phyloP scores from a whole-genome alignment of 2,113 vertebrate genomes.

The Apaloderma vittatum region DNA sequence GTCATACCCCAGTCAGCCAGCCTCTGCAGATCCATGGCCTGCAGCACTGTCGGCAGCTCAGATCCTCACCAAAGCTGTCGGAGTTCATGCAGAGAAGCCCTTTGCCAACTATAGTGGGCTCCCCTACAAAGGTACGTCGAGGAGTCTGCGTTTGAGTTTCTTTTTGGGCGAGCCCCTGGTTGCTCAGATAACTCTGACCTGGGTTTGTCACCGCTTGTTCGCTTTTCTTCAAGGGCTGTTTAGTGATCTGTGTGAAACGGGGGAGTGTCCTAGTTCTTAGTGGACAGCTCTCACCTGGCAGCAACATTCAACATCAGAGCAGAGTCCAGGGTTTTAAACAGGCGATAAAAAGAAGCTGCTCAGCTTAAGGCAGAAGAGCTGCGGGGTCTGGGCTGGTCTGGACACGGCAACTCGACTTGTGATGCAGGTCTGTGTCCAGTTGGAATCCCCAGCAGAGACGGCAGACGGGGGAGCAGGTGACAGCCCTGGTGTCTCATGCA shows the following conservation, averaged over 20 bases:
- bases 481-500: background rate
- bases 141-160: background rate
- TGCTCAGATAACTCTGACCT: background rate
- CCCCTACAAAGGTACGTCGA: constrained; percentile 89
- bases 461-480: background rate
- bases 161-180: background rate
- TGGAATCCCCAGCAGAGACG: background rate
- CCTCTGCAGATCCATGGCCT: constrained; percentile 68
- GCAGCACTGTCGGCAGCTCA: constrained; percentile 84
- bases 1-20: constrained; percentile 65
- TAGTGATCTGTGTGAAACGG: background rate
- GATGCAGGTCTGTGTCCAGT: rapidly evolving
- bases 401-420: rapidly evolving
- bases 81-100: constrained; percentile 95
- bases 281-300: constrained; percentile 5
- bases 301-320: background rate
- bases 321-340: background rate
- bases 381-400: background rate
- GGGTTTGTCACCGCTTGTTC: background rate
- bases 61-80: constrained; percentile 91
- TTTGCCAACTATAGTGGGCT: constrained; percentile 93
- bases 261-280: background rate
- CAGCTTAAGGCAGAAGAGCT: background rate
- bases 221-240: background rate
- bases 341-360: background rate